A percentile compares a stretch with the other conserved stretches of the same genome.
Evolutionary conservation across 2,888 invertebrate species (phyloP).

Genomic region (Drosophila yooni): DNA sequence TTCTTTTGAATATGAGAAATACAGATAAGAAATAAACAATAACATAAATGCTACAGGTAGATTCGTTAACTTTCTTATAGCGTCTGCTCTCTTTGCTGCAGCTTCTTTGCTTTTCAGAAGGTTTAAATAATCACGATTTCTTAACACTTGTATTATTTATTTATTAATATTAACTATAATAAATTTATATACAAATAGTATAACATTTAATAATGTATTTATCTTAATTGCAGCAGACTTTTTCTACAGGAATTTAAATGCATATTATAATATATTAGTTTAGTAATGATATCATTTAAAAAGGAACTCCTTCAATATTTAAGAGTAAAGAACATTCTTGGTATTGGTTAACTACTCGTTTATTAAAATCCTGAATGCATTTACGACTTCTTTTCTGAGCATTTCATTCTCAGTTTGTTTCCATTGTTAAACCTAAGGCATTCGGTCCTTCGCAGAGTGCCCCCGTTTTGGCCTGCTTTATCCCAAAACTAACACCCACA

Average conservation of each 20-base stretch:
- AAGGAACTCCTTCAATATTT: neutral
- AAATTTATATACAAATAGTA: neutral
- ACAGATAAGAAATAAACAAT: neutral
- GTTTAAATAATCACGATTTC: neutral
- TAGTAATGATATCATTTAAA: neutral
- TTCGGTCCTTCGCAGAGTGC: neutral
- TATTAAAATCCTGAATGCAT: neutral
- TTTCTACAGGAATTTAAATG: neutral
- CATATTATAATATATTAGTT: neutral
- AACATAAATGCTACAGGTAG: neutral
- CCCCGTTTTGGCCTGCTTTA: conserved; percentile 10
- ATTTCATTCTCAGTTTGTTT: neutral
- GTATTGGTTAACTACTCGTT: neutral
- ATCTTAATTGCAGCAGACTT: neutral
- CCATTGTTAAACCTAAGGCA: neutral
- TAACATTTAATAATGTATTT: neutral
- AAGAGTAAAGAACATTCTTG: neutral
- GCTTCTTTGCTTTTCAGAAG: neutral
- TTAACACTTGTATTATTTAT: neutral
- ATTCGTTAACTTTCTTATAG: neutral
- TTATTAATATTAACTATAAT: neutral
- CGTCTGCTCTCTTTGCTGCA: neutral
- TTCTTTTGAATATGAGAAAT: neutral
- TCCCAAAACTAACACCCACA: conserved; percentile 14
- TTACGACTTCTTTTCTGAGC: neutral